Base-by-base conservation (phyloP, 2,113 vertebrate species). In the Zosterops lateralis region DNA sequence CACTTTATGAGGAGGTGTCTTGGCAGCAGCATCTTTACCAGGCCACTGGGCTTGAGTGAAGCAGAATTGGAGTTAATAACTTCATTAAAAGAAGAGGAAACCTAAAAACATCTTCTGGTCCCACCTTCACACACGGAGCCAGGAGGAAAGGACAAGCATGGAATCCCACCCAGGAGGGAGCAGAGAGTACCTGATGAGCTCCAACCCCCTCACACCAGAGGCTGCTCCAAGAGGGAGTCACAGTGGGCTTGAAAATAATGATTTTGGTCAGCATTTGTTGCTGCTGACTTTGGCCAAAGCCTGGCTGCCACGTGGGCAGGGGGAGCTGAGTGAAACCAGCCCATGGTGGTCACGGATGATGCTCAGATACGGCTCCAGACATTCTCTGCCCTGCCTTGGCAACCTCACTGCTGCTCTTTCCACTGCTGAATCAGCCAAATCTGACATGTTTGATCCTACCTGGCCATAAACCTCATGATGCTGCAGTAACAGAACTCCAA, bases 71-170 rank as follows among this genome's bases (percentile, higher is more conserved):
- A 61, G 60, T 7, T 5, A 78, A 5, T 10, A 42, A 60, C 24
- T 91, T 67, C 44, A 44, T 60, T 78, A 20, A 5, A 80, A 90
- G 17, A 32, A 57, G 3, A 42, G 45, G 32, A 84, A 72, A 81
- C 2, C 38, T 25, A n/a, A 24, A 77, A 56, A 29, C 12, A 12
- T 16, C 34, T 56, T 61, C 57, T 83, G 38, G 47, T 28, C 26
- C 21, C 54, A 32, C 22, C 32, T 19, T 29, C 1, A 1, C 2
- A 0, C 10, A 18, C 1, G 0, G 19, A 44, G 12, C 34, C 32
- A 34, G 10, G 34, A 2, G 2, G 44, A 64, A 77, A 86, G 13
- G 17, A 42, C 26, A n/a, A 85, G 4, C 7, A 22, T 0, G 2
- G 73, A 54, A 77, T 25, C 15, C 68, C 65, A 71, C 3, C 17